Conservation (phyloP, 1,140 invertebrate genomes). For the Caerostris darwini region DNA sequence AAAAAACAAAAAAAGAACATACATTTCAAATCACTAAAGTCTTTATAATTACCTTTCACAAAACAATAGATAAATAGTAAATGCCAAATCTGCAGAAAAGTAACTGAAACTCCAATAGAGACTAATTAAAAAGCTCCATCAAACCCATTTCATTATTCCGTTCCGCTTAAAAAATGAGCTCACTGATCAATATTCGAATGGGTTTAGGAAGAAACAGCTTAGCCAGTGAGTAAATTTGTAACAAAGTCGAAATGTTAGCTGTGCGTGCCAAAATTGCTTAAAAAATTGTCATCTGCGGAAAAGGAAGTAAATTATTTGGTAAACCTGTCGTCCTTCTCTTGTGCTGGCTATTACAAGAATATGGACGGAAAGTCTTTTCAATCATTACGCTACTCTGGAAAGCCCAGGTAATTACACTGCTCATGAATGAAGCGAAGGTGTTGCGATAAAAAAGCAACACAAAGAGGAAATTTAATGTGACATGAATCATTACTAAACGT, state of each 20-base stretch:
- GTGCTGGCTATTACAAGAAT: conserved; percentile 22
- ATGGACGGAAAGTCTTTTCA: conserved; percentile 22
- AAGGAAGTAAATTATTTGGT: conserved; percentile 23
- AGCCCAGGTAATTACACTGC: conserved; percentile 20
- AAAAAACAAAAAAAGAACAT: neutral
- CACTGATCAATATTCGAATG: conserved; percentile 9
- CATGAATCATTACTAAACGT: conserved; percentile 30
- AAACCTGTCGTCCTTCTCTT: conserved; percentile 17
- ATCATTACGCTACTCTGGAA: conserved; percentile 16
- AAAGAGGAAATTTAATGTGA: conserved; percentile 37
- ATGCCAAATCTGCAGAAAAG: neutral
- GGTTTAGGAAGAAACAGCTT: neutral
- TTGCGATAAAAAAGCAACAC: conserved; percentile 5
- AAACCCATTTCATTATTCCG: conserved; percentile 13
- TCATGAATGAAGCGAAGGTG: conserved; percentile 11
- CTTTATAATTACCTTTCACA: neutral
- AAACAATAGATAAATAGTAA: neutral
- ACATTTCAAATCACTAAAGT: neutral
- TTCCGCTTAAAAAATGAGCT: conserved; percentile 8
- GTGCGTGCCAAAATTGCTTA: conserved; percentile 56
- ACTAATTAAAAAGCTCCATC: conserved; percentile 12
- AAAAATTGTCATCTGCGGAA: conserved; percentile 23
- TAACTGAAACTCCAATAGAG: neutral
- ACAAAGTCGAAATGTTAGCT: conserved; percentile 27
- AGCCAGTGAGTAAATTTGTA: conserved; percentile 5